phyloP scores from a whole-genome alignment of 2,888 invertebrate genomes.

The Leptothorax acervorum region DNA sequence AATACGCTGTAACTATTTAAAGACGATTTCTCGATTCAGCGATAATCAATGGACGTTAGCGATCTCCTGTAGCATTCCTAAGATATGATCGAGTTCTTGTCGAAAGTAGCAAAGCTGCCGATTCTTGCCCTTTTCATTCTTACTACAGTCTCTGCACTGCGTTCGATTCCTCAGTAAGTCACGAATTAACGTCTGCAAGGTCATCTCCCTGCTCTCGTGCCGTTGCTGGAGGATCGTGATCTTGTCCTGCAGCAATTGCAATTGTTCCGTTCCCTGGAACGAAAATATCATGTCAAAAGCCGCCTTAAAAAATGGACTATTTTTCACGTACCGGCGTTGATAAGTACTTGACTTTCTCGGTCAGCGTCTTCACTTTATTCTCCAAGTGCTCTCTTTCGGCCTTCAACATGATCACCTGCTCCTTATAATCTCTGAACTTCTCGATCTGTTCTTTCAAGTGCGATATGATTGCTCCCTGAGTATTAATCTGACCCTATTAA shows the following conservation, averaged over 20 bases:
- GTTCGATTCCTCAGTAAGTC: conserved; percentile 81
- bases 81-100: conserved; percentile 83
- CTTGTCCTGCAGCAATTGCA: conserved; percentile 82
- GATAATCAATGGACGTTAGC: conserved; percentile 77
- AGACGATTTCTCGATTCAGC: conserved; percentile 10
- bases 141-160: conserved; percentile 83
- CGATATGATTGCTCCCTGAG: conserved; percentile 86
- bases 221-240: conserved; percentile 83
- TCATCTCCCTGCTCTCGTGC: conserved; percentile 83
- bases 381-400: conserved; percentile 88
- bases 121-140: conserved; percentile 79
- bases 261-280: conserved; percentile 81
- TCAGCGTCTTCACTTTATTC: conserved; percentile 83
- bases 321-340: conserved; percentile 77
- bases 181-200: conserved; percentile 82
- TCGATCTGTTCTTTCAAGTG: conserved; percentile 84
- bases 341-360: conserved; percentile 83
- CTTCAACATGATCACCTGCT: conserved; percentile 86
- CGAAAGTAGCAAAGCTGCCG: conserved; percentile 83
- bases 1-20: neutral
- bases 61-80: conserved; percentile 83
- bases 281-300: neutral
- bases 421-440: conserved; percentile 90
- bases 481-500: conserved; percentile 89
- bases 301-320: neutral